Evolutionary conservation across 2,888 invertebrate species (phyloP).

Genomic region (Ennomos quercinarius): DNA sequence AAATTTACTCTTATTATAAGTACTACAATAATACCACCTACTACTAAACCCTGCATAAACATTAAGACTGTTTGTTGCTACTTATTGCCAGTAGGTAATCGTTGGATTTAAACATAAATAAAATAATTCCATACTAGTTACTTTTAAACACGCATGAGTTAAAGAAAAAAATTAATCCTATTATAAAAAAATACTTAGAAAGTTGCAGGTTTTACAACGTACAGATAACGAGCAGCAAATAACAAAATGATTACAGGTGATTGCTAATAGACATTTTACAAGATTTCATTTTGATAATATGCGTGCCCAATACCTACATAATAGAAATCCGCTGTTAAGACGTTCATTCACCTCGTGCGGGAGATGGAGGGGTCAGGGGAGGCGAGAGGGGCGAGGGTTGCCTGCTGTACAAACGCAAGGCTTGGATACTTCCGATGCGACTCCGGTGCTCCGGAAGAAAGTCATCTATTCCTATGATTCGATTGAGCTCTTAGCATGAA

Average conservation of each 20-base stretch:
- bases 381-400: constrained; percentile 39
- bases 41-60: too few species aligned
- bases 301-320: constrained; percentile 55
- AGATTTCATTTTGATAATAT: constrained; percentile 17
- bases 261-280: constrained; percentile 21
- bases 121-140: too few species aligned
- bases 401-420: constrained; percentile 3
- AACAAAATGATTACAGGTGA: constrained; percentile 12
- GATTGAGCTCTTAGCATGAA: background rate
- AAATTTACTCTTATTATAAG: too few species aligned
- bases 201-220: constrained; percentile 19
- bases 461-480: too few species aligned
- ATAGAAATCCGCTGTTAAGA: constrained; percentile 62
- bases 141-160: too few species aligned
- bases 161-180: constrained; percentile 5
- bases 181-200: constrained; percentile 19
- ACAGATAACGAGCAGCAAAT: constrained; percentile 20
- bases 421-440: too few species aligned
- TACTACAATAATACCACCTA: too few species aligned
- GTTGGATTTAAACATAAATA: too few species aligned
- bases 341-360: constrained; percentile 69
- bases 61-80: too few species aligned
- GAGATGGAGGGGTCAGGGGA: constrained; percentile 41
- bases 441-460: too few species aligned
- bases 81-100: too few species aligned